Percentiles rank a stretch among this genome's conserved stretches.
Evolutionary conservation across 2,113 vertebrate genomes (phyloP).

Genomic region (Tenrec ecaudatus): DNA sequence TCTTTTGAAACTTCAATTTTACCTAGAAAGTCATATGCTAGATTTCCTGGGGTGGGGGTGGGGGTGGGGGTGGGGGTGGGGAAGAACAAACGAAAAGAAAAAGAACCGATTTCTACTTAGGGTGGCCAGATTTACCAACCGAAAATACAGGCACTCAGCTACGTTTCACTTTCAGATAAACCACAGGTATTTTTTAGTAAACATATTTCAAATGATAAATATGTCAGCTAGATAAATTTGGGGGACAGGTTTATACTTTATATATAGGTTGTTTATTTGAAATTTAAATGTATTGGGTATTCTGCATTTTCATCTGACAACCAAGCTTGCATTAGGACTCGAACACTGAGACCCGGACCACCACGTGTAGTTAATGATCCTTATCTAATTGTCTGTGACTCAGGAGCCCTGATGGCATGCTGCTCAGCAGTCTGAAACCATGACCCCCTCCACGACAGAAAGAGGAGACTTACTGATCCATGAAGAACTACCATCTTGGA

Average conservation of each 20-base stretch:
- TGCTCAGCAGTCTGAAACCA: no score
- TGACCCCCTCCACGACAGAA: no score
- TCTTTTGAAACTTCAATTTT: neutral
- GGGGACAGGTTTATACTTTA: neutral
- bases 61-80: no score
- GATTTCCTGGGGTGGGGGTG: neutral
- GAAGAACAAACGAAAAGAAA: no score
- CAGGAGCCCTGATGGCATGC: neutral
- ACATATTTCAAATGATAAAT: neutral
- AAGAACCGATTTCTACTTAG: neutral
- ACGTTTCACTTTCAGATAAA: neutral
- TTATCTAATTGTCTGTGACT: neutral
- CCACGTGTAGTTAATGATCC: neutral
- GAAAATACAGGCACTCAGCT: neutral
- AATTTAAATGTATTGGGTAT: slow-evolving; percentile 16
- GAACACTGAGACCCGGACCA: neutral
- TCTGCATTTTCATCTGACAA: neutral
- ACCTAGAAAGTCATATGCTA: neutral
- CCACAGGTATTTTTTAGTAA: neutral
- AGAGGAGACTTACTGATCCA: no score
- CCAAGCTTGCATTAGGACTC: neutral
- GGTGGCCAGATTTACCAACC: neutral
- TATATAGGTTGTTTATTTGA: neutral
- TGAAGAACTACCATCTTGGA: no score
- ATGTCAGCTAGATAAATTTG: neutral